Evolutionary conservation across 2,888 invertebrate species (phyloP), one percentile per base, ranked within the genome.

Genomic region (Asteroscopus sphinx): DNA sequence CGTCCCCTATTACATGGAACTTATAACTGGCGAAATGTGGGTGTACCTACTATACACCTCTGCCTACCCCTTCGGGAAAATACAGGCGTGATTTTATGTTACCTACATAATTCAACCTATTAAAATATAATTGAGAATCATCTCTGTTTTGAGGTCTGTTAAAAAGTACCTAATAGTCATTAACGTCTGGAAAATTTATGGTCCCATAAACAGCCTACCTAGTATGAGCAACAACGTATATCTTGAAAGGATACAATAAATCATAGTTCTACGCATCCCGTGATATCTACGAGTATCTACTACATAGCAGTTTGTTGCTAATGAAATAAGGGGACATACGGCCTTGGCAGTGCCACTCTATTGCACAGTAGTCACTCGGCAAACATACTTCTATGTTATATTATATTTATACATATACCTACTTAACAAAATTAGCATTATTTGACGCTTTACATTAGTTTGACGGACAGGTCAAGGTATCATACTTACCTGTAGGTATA

Each of bases 241-340:
- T 56, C 56, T 68, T 16, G 5, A 60, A 58, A 72, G 62, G 76
- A 72, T 68, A 56, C 39, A 45, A 72, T 62, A 72, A 65, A 75
- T 72, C 71, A 74, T 39, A 63, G 55, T 63, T 46, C 55, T 57
- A 56, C 28, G 37, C 46, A 69, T 78, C 80, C 77, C 67, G 68
- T 69, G 45, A 37, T 60, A 42, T 12, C 26, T 28, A 11, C 1
- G 21, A 25, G 15, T 21, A 21, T 21, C 28, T 26, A 35, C 13
- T 46, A 62, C 59, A 59, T 69, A 58, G 62, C 61, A 67, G 54
- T 59, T 45, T 36, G 51, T 68, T 73, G 77, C 66, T 77, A 79
- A 81, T 81, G 54, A 69, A 71, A 68, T 59, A 74, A 77, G 77
- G 77, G 80, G 81, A 76, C 72, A 56, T 46, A 59, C 47, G 66